Evolutionary conservation across 2,113 vertebrate genomes (phyloP).

Genomic region (Perognathus longimembris): DNA sequence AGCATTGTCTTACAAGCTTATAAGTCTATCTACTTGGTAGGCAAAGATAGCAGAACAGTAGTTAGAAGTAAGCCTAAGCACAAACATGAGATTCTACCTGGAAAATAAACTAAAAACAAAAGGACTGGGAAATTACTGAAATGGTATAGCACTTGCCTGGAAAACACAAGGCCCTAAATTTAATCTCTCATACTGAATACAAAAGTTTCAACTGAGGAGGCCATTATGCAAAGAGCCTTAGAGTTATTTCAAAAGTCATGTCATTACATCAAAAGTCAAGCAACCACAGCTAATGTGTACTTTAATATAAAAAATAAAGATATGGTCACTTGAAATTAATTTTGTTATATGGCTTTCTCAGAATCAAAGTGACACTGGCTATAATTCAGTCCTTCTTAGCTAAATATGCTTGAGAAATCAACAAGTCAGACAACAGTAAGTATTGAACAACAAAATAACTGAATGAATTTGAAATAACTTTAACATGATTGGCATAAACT

Average conservation of each 20-base stretch:
- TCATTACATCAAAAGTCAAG: background rate
- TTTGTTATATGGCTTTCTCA: background rate
- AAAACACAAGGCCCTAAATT: too few relatives aligned
- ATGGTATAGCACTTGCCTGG: too few relatives aligned
- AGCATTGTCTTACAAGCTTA: too few relatives aligned
- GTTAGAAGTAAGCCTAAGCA: too few relatives aligned
- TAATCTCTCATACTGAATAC: too few relatives aligned
- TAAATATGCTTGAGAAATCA: constrained; percentile 12
- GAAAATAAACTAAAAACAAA: too few relatives aligned
- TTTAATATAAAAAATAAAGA: background rate
- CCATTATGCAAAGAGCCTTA: background rate
- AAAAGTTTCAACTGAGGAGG: background rate
- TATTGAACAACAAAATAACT: background rate
- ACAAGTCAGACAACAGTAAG: background rate
- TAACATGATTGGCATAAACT: constrained; percentile 7
- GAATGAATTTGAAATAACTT: background rate
- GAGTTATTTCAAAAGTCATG: constrained; percentile 9
- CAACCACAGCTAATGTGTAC: background rate
- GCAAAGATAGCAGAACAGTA: too few relatives aligned
- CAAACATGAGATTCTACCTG: too few relatives aligned
- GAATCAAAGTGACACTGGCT: constrained; percentile 16
- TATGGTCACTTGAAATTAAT: background rate
- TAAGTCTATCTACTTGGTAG: too few relatives aligned
- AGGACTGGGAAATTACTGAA: too few relatives aligned
- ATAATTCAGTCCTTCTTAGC: background rate